A percentile compares a stretch with the other conserved stretches of the same genome.
Evolutionary conservation across 2,113 vertebrate species (phyloP).

Genomic region (Macheiramphus alcinus): DNA sequence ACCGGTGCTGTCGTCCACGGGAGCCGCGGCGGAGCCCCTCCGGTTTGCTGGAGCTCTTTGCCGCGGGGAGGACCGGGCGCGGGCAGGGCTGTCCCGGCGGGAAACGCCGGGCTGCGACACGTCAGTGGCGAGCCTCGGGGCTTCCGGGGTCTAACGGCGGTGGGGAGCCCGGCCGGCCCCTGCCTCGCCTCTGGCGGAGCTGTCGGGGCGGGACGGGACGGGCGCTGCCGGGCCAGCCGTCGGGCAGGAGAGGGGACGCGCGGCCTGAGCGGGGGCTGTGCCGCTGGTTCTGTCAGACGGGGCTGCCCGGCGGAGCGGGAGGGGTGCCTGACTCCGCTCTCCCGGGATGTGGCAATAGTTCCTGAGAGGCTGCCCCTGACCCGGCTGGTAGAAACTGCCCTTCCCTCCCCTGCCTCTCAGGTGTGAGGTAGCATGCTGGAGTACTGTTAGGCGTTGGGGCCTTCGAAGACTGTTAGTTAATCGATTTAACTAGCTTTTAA

Average conservation of each 20-base stretch:
- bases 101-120: not conserved
- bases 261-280: not conserved
- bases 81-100: not conserved
- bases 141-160: not conserved
- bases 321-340: not conserved
- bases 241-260: not conserved
- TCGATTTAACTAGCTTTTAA: too few species aligned
- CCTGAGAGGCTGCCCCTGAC: rapidly evolving
- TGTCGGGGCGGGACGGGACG: too few species aligned
- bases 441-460: rapidly evolving
- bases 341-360: rapidly evolving
- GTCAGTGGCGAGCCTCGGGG: not conserved
- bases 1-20: not conserved
- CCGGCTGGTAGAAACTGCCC: rapidly evolving
- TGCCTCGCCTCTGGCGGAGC: not conserved
- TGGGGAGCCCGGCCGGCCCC: not conserved
- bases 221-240: too few species aligned
- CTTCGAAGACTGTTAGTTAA: rapidly evolving
- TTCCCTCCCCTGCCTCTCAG: not conserved
- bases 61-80: not conserved
- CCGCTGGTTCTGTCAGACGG: not conserved
- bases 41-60: not conserved
- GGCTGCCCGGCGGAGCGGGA: not conserved
- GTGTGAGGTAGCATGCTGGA: rapidly evolving
- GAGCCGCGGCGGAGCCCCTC: not conserved